Conservation (phyloP, 2,113 vertebrate genomes). For the Oncorhynchus keta region DNA sequence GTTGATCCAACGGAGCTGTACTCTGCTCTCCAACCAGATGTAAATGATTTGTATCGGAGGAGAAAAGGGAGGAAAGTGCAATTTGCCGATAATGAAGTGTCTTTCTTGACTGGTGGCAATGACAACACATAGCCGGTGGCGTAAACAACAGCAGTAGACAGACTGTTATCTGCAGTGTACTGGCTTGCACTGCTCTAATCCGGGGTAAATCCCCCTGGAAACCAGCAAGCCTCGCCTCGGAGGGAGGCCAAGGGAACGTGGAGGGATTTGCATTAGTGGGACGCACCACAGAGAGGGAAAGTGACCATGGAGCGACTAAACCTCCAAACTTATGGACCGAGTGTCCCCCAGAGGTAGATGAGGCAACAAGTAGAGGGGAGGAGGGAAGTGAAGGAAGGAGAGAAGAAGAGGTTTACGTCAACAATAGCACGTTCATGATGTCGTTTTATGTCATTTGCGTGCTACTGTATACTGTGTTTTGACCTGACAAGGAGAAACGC, state of each 20-base stretch:
- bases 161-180: conserved; percentile 13
- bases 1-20: no score
- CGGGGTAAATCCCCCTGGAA: conserved; percentile 1
- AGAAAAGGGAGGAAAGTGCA: not conserved
- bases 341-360: no score
- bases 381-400: no score
- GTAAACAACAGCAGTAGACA: not conserved
- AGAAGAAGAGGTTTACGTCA: no score
- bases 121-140: not conserved
- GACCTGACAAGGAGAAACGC: no score
- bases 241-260: not conserved
- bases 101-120: not conserved
- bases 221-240: not conserved
- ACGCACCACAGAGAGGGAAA: not conserved
- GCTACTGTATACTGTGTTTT: no score
- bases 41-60: not conserved
- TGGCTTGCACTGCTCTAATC: conserved; percentile 22
- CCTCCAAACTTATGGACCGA: no score
- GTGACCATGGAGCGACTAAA: not conserved
- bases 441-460: no score
- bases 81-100: not conserved
- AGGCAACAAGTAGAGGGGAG: no score
- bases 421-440: no score
- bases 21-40: no score
- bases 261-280: not conserved